Evolutionary conservation across 2,888 invertebrate species (phyloP).

Genomic region (Coleophora flavipennella): DNA sequence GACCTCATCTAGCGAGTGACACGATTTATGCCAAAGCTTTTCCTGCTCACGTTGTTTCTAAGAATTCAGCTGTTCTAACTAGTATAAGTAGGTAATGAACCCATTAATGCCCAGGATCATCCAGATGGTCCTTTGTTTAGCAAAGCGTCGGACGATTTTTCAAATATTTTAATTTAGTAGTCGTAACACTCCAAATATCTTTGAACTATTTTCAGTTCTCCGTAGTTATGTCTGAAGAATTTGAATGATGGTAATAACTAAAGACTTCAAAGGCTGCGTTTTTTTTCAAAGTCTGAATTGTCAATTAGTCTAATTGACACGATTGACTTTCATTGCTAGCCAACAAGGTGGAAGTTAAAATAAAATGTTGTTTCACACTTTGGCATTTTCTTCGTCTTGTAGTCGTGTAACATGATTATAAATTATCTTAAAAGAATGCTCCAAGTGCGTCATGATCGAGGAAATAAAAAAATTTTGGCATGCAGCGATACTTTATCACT

Average conservation of each 20-base stretch:
- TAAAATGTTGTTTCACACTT: background rate
- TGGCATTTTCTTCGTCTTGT: background rate
- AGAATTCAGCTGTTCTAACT: background rate
- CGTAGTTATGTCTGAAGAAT: background rate
- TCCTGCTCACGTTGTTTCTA: background rate
- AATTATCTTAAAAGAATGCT: background rate
- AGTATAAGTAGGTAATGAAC: background rate
- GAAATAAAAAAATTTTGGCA: background rate
- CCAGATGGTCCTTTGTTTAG: too few relatives aligned
- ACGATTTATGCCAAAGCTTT: too few relatives aligned
- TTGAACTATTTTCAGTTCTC: background rate
- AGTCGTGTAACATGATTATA: background rate
- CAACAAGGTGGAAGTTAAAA: background rate
- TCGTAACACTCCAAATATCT: background rate
- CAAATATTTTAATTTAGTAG: background rate
- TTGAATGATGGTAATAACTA: background rate
- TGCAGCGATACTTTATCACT: background rate
- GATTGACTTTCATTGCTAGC: background rate
- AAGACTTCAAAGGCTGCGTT: background rate
- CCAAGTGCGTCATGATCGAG: too few relatives aligned
- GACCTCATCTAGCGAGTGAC: too few relatives aligned
- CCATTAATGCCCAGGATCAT: background rate
- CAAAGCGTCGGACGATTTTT: background rate
- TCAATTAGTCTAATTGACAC: background rate
- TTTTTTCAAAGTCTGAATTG: background rate